Evolutionary conservation across 2,113 vertebrate genomes (phyloP).

Genomic region (Romanogobio albipinnatus): DNA sequence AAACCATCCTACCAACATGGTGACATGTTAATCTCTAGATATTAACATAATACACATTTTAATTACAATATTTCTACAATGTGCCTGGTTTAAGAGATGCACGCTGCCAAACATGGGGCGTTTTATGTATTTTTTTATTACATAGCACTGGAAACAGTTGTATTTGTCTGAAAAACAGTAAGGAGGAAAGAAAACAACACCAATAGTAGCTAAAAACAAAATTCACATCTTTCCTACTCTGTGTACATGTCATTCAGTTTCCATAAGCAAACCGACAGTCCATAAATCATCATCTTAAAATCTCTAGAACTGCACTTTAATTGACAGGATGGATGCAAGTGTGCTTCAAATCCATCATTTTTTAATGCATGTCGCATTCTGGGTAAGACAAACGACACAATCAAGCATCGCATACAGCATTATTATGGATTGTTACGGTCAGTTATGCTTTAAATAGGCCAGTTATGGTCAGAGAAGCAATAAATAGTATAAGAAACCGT

Average conservation of each 20-base stretch:
- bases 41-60: not conserved
- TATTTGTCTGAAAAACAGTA: slow-evolving; percentile 7
- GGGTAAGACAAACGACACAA: not conserved
- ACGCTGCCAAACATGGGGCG: not conserved
- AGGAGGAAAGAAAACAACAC: not conserved
- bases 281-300: not conserved
- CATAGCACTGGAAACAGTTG: slow-evolving; percentile 55
- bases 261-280: not conserved
- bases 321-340: not conserved
- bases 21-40: not conserved
- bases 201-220: not conserved
- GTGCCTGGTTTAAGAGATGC: not conserved
- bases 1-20: not conserved
- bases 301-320: not conserved
- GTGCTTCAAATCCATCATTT: not conserved
- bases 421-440: not conserved
- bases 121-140: slow-evolving; percentile 57
- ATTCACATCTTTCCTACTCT: slow-evolving; percentile 45
- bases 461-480: not conserved
- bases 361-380: not conserved
- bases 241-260: not conserved
- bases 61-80: not conserved
- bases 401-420: not conserved
- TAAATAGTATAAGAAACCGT: not conserved
- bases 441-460: not conserved